phyloP scores from a whole-genome alignment of 2,888 invertebrate species.

The Chymomyza fuscimana region DNA sequence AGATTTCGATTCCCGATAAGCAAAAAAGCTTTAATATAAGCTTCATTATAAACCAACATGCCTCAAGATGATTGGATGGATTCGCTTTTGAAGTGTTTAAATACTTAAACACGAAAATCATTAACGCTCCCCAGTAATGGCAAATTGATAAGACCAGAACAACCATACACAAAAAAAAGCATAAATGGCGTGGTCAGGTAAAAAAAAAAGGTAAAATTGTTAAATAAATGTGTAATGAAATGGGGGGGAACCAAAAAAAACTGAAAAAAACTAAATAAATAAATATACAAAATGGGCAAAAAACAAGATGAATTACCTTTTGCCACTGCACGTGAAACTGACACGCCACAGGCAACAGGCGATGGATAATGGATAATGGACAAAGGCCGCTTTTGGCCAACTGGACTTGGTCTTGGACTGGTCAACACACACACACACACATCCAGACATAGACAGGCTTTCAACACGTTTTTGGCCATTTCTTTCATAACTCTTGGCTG shows the following conservation, averaged over 20 bases:
- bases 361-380: slow-evolving; percentile 7
- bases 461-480: slow-evolving; percentile 66
- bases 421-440: slow-evolving; percentile 1
- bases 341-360: slow-evolving; percentile 62
- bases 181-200: not conserved
- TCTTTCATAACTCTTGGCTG: slow-evolving; percentile 30
- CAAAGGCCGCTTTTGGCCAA: slow-evolving; percentile 1
- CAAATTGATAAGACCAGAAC: slow-evolving; percentile 31
- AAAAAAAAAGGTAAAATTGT: not conserved
- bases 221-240: not conserved
- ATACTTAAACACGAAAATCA: not conserved
- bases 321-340: slow-evolving; percentile 74
- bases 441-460: slow-evolving; percentile 39
- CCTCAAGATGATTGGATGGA: not conserved
- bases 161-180: not conserved
- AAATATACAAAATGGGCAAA: slow-evolving; percentile 37
- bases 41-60: not conserved
- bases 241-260: not conserved
- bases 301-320: slow-evolving; percentile 74
- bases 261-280: slow-evolving; percentile 20
- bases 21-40: not conserved
- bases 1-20: not conserved
- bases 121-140: slow-evolving; percentile 21
- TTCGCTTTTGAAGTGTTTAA: not conserved
- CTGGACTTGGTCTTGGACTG: not conserved